Evolutionary conservation across 2,113 vertebrate species (phyloP), one percentile per base, ranked within the genome.

Genomic region (Datnioides undecimradiatus): DNA sequence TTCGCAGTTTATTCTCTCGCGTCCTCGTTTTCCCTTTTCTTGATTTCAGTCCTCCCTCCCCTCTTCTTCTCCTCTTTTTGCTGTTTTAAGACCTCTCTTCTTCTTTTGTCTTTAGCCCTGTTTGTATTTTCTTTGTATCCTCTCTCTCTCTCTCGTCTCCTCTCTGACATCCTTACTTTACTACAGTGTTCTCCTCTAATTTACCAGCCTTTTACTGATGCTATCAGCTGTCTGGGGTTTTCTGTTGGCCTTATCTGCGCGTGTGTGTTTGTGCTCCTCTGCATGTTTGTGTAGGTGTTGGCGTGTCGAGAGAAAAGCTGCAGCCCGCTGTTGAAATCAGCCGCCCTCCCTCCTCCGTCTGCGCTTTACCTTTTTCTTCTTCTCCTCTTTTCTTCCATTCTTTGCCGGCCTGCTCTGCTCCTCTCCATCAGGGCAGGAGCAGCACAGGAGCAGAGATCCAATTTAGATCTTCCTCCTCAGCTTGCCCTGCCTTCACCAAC

Each of bases 381-480:
- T 9, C 67, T 69, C 73, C 33, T 71, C 77, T 79, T 74, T 33
- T 68, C 73, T 67, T 69, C 79, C 77, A 83, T 88, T 85, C 87
- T 77, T 63, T 63, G 52, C 70, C 14, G 55, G 48, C 67, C 52
- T 76, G 65, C 64, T 83, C 79, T 89, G 64, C 72, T 81, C 64
- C 78, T 82, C 83, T 73, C 64, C 80, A 41, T 82, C 89, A 72
- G 84, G 73, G 76, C 63, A 73, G 71, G 87, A 91, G 80, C 80
- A 83, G 80, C 87, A 59, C 84, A 82, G 79, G 82, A 93, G 89
- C 91, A 89, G 66, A 94, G 94, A 95, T 95, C 91, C 91, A 94
- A 94, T 95, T 95, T 95, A 94, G 94, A 94, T 94, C 87, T 85
- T 84, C 82, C 73, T 81, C 79, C 76, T 82, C 65, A 41, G 82